Conservation (phyloP, 2,888 invertebrate genomes). For the Pherbina coryleti region DNA sequence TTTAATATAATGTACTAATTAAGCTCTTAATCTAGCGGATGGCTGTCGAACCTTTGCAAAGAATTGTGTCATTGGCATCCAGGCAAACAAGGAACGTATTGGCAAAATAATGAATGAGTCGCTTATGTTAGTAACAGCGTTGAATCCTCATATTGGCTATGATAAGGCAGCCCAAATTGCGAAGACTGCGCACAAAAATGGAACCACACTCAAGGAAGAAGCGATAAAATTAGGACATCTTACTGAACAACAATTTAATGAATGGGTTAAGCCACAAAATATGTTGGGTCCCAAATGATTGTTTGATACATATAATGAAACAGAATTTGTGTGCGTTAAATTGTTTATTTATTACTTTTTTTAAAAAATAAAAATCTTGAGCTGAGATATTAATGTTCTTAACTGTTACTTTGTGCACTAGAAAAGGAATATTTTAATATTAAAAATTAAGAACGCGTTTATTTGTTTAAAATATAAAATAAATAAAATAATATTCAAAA, state of each 20-base stretch:
- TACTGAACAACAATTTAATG: conserved; percentile 84
- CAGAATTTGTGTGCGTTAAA: no score
- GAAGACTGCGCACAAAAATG: conserved; percentile 94
- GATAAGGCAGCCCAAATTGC: conserved; percentile 95
- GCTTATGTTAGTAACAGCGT: conserved; percentile 95
- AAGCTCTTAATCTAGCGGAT: conserved; percentile 72
- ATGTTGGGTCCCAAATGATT: conserved; percentile 80
- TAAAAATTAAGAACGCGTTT: no score
- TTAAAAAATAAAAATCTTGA: no score
- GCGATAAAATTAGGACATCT: conserved; percentile 86
- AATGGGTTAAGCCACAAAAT: conserved; percentile 90
- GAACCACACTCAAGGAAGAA: conserved; percentile 85
- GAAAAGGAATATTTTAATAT: no score
- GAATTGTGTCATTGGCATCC: conserved; percentile 87
- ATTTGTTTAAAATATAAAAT: no score
- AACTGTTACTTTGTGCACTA: no score
- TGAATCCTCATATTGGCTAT: conserved; percentile 97
- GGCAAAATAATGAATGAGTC: conserved; percentile 87
- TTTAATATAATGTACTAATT: no score
- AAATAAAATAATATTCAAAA: no score
- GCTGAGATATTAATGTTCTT: no score
- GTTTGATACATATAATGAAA: not conserved
- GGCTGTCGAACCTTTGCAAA: conserved; percentile 83
- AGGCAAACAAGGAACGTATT: conserved; percentile 81
- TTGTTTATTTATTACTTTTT: no score